Percentiles rank a stretch among this genome's conserved stretches.
Evolutionary conservation across 2,797 vertebrate species (phyloP).

Genomic region (Passerculus sandwichensis): DNA sequence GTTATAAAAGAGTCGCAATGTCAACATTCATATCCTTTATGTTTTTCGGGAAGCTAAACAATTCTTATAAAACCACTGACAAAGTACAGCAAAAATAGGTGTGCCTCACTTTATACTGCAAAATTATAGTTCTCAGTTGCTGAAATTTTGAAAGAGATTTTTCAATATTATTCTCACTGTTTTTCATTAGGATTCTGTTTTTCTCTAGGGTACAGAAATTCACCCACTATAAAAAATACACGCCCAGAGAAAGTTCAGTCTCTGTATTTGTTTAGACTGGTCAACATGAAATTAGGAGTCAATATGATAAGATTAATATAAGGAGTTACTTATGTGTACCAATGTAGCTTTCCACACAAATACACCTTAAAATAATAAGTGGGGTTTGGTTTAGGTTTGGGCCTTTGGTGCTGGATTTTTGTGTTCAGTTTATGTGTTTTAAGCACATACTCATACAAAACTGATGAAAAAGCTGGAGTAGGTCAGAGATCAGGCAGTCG

Average conservation of each 20-base stretch:
- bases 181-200: background rate
- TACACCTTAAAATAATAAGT: background rate
- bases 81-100: background rate
- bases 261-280: background rate
- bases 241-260: background rate
- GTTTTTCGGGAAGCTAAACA: constrained; percentile 56
- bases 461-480: background rate
- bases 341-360: background rate
- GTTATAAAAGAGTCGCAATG: constrained; percentile 36
- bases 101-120: background rate
- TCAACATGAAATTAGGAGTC: background rate
- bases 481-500: background rate
- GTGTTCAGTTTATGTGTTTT: background rate
- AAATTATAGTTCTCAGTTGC: background rate
- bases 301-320: background rate
- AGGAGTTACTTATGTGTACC: background rate
- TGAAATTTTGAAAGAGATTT: background rate
- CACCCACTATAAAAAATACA: background rate
- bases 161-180: background rate
- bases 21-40: constrained; percentile 64
- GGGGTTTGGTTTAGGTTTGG: background rate
- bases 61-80: constrained; percentile 32
- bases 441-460: background rate
- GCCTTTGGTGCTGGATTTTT: background rate
- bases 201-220: background rate